Evolutionary conservation across 2,888 invertebrate genomes (phyloP), one percentile per base, ranked within the genome.

Genomic region (Dynastes grantii): DNA sequence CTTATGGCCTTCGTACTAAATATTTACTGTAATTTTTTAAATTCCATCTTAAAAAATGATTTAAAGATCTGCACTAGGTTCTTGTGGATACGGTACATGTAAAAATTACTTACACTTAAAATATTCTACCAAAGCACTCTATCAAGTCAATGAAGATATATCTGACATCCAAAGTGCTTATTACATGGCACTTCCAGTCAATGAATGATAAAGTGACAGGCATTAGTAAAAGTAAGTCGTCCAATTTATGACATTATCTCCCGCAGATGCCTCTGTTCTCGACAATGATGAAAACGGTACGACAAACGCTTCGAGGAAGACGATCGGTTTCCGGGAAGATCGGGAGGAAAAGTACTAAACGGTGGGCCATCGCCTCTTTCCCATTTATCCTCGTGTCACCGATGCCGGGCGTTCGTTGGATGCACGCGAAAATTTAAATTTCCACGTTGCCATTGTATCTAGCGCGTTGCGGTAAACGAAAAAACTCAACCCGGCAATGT

Each of bases 371-470:
- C n/a, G 63, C 27, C 63, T 32, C 27, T 58, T n/a, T 16, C 63
- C 13, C 63, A 63, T 63, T 29, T 63, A 63, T 63, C 13, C 32
- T 32, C 63, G 63, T 63, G 63, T 29, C 63, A 32, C 13, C 29
- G 27, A 32, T 32, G 22, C 29, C 22, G 61, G 40, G 13, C 22
- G 6, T 9, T 67, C 45, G n/a, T 40, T 16, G n/a, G 40, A 40
- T 16, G 67, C 13, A 37, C 40, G 64, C 32, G 40, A 16, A 67
- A 67, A 67, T 67, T 51, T 67, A 67, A 67, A 67, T 67, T 49
- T 67, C 22, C 67, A 45, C 45, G 67, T 45, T 29, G 22, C 45
- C 45, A 13, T 16, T 45, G 22, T 45, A 29, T 8, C 65, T 29
- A 45, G 4, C 11, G 67, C 67, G 13, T 8, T 37, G 32, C 49